Percentiles rank a stretch among this genome's conserved stretches.
Conservation (phyloP, 1,140 invertebrate genomes). For the Scaptomyza graminum region DNA sequence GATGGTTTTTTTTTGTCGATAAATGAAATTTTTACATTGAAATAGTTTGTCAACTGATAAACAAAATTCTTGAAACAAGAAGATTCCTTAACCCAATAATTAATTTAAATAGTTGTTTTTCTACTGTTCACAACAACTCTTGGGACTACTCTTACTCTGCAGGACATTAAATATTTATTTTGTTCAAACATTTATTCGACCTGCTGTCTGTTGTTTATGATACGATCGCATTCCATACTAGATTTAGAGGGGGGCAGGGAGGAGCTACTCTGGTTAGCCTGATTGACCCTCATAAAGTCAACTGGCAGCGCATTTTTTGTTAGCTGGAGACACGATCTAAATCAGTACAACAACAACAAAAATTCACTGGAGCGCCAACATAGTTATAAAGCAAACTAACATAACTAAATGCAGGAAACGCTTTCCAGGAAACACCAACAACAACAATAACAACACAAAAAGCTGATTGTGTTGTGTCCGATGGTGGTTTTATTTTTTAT, state of each 20-base stretch:
- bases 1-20: too few relatives aligned
- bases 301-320: slow-evolving; percentile 51
- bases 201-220: slow-evolving; percentile 2
- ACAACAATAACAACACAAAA: slow-evolving; percentile 25
- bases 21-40: too few relatives aligned
- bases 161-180: neutral
- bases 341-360: slow-evolving; percentile 40
- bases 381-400: slow-evolving; percentile 61
- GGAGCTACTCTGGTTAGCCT: slow-evolving; percentile 39
- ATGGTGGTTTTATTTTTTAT: slow-evolving; percentile 44
- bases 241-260: too few relatives aligned
- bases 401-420: slow-evolving; percentile 74
- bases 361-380: slow-evolving; percentile 45
- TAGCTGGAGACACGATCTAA: slow-evolving; percentile 54
- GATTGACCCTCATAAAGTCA: slow-evolving; percentile 80
- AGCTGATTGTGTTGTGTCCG: slow-evolving; percentile 76
- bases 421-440: slow-evolving; percentile 73
- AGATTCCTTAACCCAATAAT: too few relatives aligned
- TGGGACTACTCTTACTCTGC: neutral
- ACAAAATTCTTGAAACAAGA: too few relatives aligned
- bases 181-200: neutral
- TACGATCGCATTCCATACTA: slow-evolving; percentile 36
- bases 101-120: too few relatives aligned
- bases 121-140: neutral
- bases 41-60: too few relatives aligned